These are phyloP conservation scores for Criorhina ranunculi DNA, from an alignment of 2,888 invertebrate species.

Conservation along the genomic window DNA sequence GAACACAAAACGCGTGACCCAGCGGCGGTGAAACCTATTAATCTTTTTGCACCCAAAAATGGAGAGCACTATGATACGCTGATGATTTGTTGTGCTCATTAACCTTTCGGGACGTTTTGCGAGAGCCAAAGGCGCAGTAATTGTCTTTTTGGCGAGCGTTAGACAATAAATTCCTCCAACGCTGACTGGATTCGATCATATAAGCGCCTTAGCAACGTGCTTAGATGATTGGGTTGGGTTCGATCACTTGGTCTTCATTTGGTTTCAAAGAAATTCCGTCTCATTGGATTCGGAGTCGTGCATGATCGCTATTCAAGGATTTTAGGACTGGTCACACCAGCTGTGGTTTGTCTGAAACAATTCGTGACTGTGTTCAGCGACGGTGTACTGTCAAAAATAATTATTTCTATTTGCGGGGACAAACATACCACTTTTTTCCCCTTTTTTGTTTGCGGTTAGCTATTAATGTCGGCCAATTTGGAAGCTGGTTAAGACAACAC, in stretches of 20 bases:
- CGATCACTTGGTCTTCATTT: conserved; percentile 31
- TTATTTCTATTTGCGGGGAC: conserved; percentile 45
- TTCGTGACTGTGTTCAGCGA: conserved; percentile 35
- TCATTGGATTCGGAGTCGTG: conserved; percentile 31
- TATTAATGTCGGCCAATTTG: conserved; percentile 41
- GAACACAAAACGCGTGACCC: conserved; percentile 43
- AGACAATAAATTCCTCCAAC: conserved; percentile 48
- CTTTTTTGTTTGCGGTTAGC: conserved; percentile 1
- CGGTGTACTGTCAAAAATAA: conserved; percentile 48
- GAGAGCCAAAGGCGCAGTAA: conserved; percentile 50
- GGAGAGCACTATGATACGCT: conserved; percentile 32
- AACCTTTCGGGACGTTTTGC: conserved; percentile 59
- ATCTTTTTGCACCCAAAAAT: conserved; percentile 40
- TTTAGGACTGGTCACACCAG: conserved; percentile 21
- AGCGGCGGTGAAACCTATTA: conserved; percentile 45
- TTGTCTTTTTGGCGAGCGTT: conserved; percentile 28
- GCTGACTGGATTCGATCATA: conserved; percentile 41
- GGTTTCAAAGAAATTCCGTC: conserved; percentile 6
- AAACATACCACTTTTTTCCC: conserved; percentile 19
- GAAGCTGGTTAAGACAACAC: conserved; percentile 53
- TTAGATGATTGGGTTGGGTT: conserved; percentile 31
- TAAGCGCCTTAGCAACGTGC: background rate
- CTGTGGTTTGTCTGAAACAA: conserved; percentile 3
- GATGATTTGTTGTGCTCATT: conserved; percentile 70
- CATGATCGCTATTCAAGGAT: conserved; percentile 47